Evolutionary conservation across 1,140 invertebrate genomes (phyloP), one percentile per base, ranked within the genome.

Genomic region (Bombus turneri): DNA sequence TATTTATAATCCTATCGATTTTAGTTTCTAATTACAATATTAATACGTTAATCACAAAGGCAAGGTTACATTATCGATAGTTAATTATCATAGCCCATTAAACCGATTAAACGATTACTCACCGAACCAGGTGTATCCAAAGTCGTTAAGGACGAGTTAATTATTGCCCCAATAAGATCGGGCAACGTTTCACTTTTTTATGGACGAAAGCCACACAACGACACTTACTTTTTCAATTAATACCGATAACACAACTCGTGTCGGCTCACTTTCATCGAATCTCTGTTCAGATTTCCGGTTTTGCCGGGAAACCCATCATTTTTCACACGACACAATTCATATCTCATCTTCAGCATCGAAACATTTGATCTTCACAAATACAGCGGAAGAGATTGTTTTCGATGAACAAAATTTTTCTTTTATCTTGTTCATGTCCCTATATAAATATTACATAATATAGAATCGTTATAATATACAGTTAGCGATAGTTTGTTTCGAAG

Each of bases 101-200:
- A 82, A 47, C 31, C 82, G 78, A 89, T 89, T 77, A 81, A 89
- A 82, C 81, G 88, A 86, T 89, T 89, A 89, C 87, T 89, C 85
- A 89, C 87, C 85, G 87, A 77, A 69, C 82, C 76, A 71, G 76
- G 74, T 76, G 84, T 66, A 73, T 82, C 80, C 71, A 64, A 64
- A 77, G 79, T 83, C 83, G 88, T 89, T 83, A 86, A 89, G 47
- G 72, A 73, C 71, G 74, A 72, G 87, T 71, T 89, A 89, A 89
- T 89, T 89, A 82, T 82, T 59, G 73, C 76, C 72, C 28, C 39
- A 53, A 74, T 68, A 47, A 83, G 28, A 83, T 79, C 87, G 43
- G 41, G 37, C 78, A 75, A 80, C 59, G 72, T 75, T 68, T 66
- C 86, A 72, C 57, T 75, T 79, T 59, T 84, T 79, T 47, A 77